Percentiles rank a stretch among this genome's conserved stretches.
phyloP scores from a whole-genome alignment of 2,888 invertebrate species.

The Sussaba pulchella region DNA sequence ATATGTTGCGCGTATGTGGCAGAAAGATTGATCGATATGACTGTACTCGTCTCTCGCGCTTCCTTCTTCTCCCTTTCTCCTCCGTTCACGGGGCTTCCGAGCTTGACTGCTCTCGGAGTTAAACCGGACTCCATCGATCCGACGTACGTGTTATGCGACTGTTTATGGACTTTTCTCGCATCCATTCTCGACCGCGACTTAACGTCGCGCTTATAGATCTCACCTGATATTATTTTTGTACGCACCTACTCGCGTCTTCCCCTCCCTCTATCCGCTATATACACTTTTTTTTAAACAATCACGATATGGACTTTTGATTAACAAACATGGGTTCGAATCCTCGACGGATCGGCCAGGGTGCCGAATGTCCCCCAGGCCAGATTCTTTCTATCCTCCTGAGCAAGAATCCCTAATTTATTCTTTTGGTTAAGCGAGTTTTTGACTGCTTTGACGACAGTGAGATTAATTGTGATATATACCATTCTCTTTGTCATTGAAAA shows the following conservation, averaged over 20 bases:
- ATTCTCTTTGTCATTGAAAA: no score
- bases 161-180: conserved; percentile 19
- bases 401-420: no score
- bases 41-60: conserved; percentile 26
- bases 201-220: conserved; percentile 2
- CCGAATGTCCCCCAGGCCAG: no score
- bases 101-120: conserved; percentile 48
- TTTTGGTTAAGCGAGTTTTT: no score
- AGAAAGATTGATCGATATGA: conserved; percentile 51
- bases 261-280: neutral
- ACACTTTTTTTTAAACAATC: neutral
- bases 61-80: conserved; percentile 50
- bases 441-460: no score
- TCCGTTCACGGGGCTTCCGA: no score
- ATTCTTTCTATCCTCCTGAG: no score
- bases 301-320: neutral
- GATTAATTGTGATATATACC: no score
- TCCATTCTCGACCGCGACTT: conserved; percentile 13
- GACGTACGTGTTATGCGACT: conserved; percentile 1
- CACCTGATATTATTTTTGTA: conserved; percentile 14
- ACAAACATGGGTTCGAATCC: no score
- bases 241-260: conserved; percentile 12
- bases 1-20: conserved; percentile 15
- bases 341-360: no score
- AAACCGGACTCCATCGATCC: conserved; percentile 51